phyloP scores from a whole-genome alignment of 1,140 invertebrate genomes.

The Paraescarpia echinospica region DNA sequence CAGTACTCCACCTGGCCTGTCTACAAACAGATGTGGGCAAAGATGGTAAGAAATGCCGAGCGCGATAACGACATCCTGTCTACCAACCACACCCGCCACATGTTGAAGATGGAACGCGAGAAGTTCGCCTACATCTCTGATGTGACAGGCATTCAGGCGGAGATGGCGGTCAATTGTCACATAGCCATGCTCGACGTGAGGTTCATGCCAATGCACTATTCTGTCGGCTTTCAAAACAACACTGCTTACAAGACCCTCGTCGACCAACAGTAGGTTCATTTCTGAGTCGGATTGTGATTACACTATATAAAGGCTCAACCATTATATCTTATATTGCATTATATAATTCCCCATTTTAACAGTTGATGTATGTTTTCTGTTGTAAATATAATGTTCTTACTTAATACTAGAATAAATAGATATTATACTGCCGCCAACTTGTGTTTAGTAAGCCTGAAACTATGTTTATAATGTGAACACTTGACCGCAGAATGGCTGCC shows the following conservation, averaged over 20 bases:
- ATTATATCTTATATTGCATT: too few species aligned
- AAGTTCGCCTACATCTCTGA: background rate
- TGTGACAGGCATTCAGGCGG: background rate
- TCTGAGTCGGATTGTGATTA: background rate
- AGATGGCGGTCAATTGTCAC: background rate
- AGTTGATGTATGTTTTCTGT: too few species aligned
- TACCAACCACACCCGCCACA: background rate
- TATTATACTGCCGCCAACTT: too few species aligned
- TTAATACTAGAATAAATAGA: too few species aligned
- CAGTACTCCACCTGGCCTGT: background rate
- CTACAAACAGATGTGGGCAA: background rate
- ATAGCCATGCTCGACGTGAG: background rate
- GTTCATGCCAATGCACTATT: background rate
- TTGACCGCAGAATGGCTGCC: too few species aligned
- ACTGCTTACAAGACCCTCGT: slow-evolving; percentile 66
- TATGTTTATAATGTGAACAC: too few species aligned
- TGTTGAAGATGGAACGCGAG: background rate
- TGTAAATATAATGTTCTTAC: too few species aligned
- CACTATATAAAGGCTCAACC: too few species aligned
- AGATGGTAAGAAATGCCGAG: background rate
- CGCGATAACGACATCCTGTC: background rate
- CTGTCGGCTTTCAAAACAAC: slow-evolving; percentile 47
- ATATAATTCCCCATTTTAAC: too few species aligned
- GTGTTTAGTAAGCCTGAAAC: too few species aligned
- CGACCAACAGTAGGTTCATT: background rate